A percentile compares a stretch with the other conserved stretches of the same genome.
These are phyloP conservation scores for Halcyon badia DNA, from an alignment of 2,797 vertebrate species.

Conservation along the genomic window DNA sequence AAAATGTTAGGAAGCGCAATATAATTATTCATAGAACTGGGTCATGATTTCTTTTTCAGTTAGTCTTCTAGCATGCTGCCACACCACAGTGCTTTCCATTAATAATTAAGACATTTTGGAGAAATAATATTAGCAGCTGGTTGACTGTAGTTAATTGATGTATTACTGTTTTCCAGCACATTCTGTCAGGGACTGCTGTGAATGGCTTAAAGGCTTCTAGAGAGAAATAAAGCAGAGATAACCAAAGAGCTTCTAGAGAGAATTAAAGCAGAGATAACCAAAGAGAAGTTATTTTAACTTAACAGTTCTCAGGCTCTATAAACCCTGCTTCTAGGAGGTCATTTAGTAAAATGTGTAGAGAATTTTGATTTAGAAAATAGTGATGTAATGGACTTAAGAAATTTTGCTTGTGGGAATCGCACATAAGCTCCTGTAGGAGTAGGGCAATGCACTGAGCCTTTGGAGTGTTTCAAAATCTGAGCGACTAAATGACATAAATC, in stretches of 20 bases:
- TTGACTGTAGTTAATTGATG: constrained; percentile 76
- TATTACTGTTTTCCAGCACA: constrained; percentile 73
- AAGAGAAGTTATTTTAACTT: constrained; percentile 67
- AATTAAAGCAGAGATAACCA: constrained; percentile 58
- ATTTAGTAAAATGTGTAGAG: constrained; percentile 23
- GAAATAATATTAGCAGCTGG: constrained; percentile 72
- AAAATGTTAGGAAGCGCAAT: constrained; percentile 36
- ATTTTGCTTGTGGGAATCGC: constrained; percentile 17
- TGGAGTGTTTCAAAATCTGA: constrained; percentile 31
- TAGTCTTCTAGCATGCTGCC: constrained; percentile 45
- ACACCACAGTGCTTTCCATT: constrained; percentile 63
- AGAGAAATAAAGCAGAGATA: constrained; percentile 64
- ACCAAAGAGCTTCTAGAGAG: constrained; percentile 45
- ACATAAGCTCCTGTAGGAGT: not conserved
- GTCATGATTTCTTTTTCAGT: constrained; percentile 58
- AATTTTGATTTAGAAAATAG: constrained; percentile 48
- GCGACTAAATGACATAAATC: not conserved
- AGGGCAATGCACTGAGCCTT: not conserved
- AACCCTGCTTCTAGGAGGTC: constrained; percentile 35
- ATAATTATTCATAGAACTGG: constrained; percentile 60
- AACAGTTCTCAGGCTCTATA: constrained; percentile 42
- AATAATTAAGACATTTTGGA: constrained; percentile 74
- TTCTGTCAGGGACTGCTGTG: constrained; percentile 62
- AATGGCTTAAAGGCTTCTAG: constrained; percentile 54
- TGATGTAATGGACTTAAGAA: constrained; percentile 15